phyloP scores from a whole-genome alignment of 2,113 vertebrate genomes.

The Semicossyphus pulcher region DNA sequence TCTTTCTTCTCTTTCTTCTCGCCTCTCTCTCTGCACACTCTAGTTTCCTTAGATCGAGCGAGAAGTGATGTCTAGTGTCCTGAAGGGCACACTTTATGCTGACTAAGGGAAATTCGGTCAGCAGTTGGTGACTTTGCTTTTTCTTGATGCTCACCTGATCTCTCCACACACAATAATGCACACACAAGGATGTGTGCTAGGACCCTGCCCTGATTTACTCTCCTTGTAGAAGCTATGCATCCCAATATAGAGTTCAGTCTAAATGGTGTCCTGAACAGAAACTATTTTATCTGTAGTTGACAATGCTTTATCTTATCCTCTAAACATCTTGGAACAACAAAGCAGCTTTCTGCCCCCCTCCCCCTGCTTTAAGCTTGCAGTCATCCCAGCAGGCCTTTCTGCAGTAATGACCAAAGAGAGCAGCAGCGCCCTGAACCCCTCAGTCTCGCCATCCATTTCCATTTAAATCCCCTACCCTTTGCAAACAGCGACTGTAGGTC shows the following conservation, averaged over 20 bases:
- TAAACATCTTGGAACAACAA: conserved; percentile 18
- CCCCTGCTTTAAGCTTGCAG: conserved; percentile 1
- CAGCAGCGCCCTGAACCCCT: not conserved
- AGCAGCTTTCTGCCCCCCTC: not conserved
- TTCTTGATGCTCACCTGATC: conserved; percentile 67
- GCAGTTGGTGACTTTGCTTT: conserved; percentile 63
- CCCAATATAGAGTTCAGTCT: conserved; percentile 8
- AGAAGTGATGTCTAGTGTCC: conserved; percentile 25
- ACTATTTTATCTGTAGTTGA: not conserved
- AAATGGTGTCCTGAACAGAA: conserved; percentile 21
- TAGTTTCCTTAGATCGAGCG: conserved; percentile 27
- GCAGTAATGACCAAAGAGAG: conserved; percentile 20
- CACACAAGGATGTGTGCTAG: not conserved
- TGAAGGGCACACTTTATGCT: conserved; percentile 53
- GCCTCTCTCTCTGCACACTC: conserved; percentile 23
- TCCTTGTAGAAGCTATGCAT: conserved; percentile 18
- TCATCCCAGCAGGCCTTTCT: conserved; percentile 27
- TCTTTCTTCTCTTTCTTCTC: not conserved
- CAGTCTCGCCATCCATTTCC: not conserved
- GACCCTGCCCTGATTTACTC: conserved; percentile 12
- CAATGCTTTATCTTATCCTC: not conserved
- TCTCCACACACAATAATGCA: conserved; percentile 26
- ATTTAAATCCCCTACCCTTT: not conserved
- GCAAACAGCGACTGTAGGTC: no score
- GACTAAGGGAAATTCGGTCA: conserved; percentile 58